phyloP scores from a whole-genome alignment of 2,888 invertebrate species.

The Trissolcus japonicus region DNA sequence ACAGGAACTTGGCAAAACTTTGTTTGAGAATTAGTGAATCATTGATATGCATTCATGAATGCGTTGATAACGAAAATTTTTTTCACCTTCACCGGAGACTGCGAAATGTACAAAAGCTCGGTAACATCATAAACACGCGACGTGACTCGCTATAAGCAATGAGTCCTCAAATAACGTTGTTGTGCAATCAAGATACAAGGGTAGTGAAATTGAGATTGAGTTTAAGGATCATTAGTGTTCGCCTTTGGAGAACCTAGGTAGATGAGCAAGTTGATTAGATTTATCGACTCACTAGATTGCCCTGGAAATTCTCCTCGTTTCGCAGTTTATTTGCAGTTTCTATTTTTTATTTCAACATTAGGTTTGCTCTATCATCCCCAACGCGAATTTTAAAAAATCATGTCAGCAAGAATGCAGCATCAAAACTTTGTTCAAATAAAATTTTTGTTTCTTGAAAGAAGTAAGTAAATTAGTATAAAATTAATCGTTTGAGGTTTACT shows the following conservation, averaged over 20 bases:
- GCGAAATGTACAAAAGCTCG: slow-evolving; percentile 20
- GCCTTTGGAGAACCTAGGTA: slow-evolving; percentile 63
- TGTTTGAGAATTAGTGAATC: background rate
- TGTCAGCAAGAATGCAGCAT: too few relatives aligned
- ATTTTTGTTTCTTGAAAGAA: too few relatives aligned
- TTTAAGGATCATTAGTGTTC: slow-evolving; percentile 66
- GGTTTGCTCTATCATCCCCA: slow-evolving; percentile 33
- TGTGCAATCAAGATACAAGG: slow-evolving; percentile 58
- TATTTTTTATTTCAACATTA: slow-evolving; percentile 32
- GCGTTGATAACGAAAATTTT: background rate
- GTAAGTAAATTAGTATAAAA: too few relatives aligned
- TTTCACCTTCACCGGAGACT: slow-evolving; percentile 2
- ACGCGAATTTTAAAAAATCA: background rate
- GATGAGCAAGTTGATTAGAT: slow-evolving; percentile 72
- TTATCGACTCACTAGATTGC: slow-evolving; percentile 69
- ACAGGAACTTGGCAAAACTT: too few relatives aligned
- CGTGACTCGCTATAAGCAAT: slow-evolving; percentile 45
- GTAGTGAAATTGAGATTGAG: slow-evolving; percentile 63
- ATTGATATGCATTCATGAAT: slow-evolving; percentile 5
- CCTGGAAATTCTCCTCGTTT: slow-evolving; percentile 57
- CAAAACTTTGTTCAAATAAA: too few relatives aligned
- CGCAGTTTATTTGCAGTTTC: slow-evolving; percentile 35
- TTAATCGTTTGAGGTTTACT: too few relatives aligned
- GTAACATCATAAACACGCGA: slow-evolving; percentile 51
- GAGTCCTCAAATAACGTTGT: slow-evolving; percentile 48